Percentiles rank a stretch among this genome's conserved stretches.
Evolutionary conservation across 2,113 vertebrate species (phyloP).

Genomic region (Ahaetulla prasina): DNA sequence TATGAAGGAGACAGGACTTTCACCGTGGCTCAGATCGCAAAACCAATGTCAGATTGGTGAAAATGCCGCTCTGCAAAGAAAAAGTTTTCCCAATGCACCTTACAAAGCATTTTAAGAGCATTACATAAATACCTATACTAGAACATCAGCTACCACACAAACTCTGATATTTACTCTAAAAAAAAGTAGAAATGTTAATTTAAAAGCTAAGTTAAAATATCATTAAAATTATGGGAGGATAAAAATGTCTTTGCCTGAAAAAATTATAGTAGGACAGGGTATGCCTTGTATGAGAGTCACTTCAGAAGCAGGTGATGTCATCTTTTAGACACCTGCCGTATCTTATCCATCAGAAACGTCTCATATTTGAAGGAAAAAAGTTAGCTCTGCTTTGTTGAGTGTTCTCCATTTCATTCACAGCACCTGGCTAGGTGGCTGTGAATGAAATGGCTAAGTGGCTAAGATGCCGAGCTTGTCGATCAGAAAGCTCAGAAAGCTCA

Average conservation of each 20-base stretch:
- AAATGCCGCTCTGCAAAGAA: not conserved
- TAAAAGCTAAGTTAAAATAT: not conserved
- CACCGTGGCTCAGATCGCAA: not conserved
- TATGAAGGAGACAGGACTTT: not conserved
- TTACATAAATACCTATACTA: not conserved
- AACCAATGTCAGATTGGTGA: not conserved
- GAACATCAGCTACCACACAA: not conserved
- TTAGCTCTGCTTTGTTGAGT: not conserved
- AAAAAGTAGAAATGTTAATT: not conserved
- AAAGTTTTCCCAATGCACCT: not conserved
- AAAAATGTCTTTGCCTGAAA: not conserved
- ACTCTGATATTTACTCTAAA: not conserved
- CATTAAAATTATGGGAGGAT: not conserved
- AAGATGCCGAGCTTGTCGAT: too few relatives aligned
- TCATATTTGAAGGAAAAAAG: not conserved
- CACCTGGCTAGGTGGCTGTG: too few relatives aligned
- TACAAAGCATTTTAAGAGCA: not conserved
- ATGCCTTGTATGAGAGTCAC: not conserved
- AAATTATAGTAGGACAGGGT: not conserved
- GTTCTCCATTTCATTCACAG: not conserved
- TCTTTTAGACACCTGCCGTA: not conserved
- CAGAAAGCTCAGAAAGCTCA: too few relatives aligned
- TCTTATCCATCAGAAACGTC: not conserved
- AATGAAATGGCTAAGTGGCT: too few relatives aligned
- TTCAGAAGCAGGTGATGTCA: not conserved